These are phyloP conservation scores for Blastobasis lacticolella DNA, from an alignment of 2,888 invertebrate species.

Conservation along the genomic window DNA sequence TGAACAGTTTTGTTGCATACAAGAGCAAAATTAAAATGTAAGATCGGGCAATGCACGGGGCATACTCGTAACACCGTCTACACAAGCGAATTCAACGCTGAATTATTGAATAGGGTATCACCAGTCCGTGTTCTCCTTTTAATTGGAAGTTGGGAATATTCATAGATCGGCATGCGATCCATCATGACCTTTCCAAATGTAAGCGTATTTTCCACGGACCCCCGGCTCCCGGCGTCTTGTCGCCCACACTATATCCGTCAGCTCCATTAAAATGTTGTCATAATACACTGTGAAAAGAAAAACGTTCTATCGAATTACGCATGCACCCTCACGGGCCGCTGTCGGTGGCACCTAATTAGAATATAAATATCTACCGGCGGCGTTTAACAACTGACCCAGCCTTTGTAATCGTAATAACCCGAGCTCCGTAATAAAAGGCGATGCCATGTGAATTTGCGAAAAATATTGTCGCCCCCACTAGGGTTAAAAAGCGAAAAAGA, in stretches of 20 bases:
- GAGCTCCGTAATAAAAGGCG: constrained; percentile 31
- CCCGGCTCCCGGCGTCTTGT: constrained; percentile 8
- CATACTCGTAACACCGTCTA: no score
- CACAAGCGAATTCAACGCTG: no score
- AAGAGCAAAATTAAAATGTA: no score
- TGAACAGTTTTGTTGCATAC: no score
- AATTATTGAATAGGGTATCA: no score
- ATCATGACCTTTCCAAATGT: constrained; percentile 5
- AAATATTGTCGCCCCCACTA: constrained; percentile 5
- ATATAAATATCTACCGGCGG: constrained; percentile 59
- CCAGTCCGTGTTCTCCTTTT: neutral
- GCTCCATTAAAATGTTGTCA: constrained; percentile 46
- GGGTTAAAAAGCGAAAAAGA: no score
- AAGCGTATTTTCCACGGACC: constrained; percentile 1
- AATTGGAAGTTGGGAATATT: constrained; percentile 10
- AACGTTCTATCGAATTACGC: constrained; percentile 52
- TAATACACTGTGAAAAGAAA: constrained; percentile 46
- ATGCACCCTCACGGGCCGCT: constrained; percentile 55
- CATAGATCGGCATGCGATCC: constrained; percentile 9
- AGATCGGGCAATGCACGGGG: no score
- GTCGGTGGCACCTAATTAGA: constrained; percentile 62
- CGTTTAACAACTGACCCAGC: constrained; percentile 58
- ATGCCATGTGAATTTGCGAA: constrained; percentile 31
- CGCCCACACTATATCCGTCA: constrained; percentile 24
- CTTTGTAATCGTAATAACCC: constrained; percentile 55